These are phyloP conservation scores for Coturnix japonica DNA, from an alignment of 2,113 vertebrate genomes.

Conservation along the genomic window DNA sequence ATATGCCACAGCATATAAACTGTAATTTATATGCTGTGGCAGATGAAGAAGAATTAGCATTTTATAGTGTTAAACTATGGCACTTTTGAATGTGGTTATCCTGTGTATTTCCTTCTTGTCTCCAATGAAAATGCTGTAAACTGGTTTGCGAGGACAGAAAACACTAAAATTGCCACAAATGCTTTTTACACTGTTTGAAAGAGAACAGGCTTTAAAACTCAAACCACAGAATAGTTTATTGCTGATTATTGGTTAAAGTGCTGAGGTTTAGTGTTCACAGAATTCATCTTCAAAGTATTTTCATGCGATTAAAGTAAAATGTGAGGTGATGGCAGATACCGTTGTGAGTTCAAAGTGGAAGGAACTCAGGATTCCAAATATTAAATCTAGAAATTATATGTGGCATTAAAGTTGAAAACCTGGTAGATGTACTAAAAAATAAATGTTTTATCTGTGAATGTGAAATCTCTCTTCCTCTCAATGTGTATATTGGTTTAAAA, in stretches of 20 bases:
- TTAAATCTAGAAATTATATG: conserved; percentile 14
- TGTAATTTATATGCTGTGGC: conserved; percentile 3
- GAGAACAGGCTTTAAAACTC: conserved; percentile 38
- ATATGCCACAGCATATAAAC: neutral
- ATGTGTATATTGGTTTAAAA: neutral
- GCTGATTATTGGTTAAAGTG: conserved; percentile 1
- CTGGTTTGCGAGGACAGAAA: conserved; percentile 19
- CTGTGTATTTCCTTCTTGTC: conserved; percentile 22
- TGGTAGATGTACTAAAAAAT: conserved; percentile 5
- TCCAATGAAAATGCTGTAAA: conserved; percentile 62
- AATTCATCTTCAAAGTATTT: conserved; percentile 40
- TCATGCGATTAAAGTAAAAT: conserved; percentile 11
- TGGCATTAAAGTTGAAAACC: neutral
- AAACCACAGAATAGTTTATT: neutral
- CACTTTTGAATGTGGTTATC: conserved; percentile 32
- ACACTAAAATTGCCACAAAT: conserved; percentile 41
- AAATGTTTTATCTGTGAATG: neutral
- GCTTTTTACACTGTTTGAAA: conserved; percentile 30
- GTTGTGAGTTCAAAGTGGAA: neutral
- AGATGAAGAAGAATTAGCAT: conserved; percentile 33
- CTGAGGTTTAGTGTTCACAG: conserved; percentile 31
- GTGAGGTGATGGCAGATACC: neutral
- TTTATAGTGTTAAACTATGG: conserved; percentile 49
- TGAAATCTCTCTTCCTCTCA: neutral
- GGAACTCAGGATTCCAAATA: neutral